These are phyloP conservation scores for Gallinago stenura DNA, from an alignment of 2,797 vertebrate genomes.

Conservation along the genomic window DNA sequence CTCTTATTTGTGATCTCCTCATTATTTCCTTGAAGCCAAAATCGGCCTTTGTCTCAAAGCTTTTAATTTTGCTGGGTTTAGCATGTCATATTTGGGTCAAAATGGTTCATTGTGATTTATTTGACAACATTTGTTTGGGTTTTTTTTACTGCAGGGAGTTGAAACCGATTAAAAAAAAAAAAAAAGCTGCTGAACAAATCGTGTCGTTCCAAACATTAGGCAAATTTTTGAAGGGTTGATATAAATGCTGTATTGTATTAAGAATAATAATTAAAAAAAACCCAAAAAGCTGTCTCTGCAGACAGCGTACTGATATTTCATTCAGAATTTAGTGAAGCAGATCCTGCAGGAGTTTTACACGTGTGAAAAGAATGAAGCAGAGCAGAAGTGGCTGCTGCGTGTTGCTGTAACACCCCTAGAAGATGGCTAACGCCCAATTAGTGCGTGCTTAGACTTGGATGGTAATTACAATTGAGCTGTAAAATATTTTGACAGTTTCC, in stretches of 20 bases:
- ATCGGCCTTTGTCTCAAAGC: not conserved
- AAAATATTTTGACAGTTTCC: constrained; percentile 85
- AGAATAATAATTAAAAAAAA: too few species aligned
- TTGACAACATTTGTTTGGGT: not conserved
- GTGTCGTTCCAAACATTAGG: not conserved
- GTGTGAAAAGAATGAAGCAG: constrained; percentile 9
- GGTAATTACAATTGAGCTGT: constrained; percentile 83
- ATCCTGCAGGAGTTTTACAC: constrained; percentile 34
- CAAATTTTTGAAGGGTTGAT: not conserved
- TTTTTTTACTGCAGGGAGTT: not conserved
- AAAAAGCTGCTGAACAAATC: not conserved
- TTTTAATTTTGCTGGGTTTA: not conserved
- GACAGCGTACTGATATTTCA: not conserved
- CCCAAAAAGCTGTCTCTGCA: not conserved
- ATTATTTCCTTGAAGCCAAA: not conserved
- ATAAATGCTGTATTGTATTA: not conserved
- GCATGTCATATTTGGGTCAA: not conserved
- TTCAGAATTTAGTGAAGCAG: constrained; percentile 15
- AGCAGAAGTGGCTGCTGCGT: constrained; percentile 37
- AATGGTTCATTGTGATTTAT: not conserved
- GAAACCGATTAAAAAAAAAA: not conserved
- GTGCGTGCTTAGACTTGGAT: constrained; percentile 81
- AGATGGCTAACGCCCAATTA: constrained; percentile 78
- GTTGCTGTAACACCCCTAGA: constrained; percentile 68
- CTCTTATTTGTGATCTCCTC: not conserved